These are phyloP conservation scores for Phasianus colchicus DNA, from an alignment of 2,113 vertebrate species.

Conservation along the genomic window DNA sequence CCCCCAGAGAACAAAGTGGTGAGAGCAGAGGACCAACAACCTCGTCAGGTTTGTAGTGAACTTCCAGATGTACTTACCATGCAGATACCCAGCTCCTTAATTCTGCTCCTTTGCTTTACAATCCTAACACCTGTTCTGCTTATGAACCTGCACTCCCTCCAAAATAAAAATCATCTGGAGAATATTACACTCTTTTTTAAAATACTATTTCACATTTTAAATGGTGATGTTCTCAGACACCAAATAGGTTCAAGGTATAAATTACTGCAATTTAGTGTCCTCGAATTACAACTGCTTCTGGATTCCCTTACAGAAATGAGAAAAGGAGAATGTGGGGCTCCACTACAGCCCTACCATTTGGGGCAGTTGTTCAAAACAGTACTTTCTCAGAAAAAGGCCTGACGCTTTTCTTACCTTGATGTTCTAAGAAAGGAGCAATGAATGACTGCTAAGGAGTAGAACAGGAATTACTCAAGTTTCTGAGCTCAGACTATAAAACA, in stretches of 20 bases:
- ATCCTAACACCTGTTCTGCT: background rate
- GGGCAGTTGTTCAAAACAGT: background rate
- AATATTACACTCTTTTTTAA: background rate
- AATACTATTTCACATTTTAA: background rate
- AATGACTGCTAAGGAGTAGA: background rate
- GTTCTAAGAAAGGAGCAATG: background rate
- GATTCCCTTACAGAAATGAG: background rate
- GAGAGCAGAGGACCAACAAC: background rate
- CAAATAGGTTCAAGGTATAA: background rate
- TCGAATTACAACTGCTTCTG: background rate
- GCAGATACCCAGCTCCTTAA: background rate
- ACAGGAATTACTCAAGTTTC: background rate
- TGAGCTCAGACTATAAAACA: background rate
- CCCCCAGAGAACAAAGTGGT: fast-evolving
- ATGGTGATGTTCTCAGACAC: background rate
- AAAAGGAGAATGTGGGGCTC: background rate
- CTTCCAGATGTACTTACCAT: fast-evolving
- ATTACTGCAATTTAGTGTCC: background rate
- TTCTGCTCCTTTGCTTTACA: background rate
- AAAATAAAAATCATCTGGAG: background rate
- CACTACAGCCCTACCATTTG: background rate
- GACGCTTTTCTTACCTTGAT: background rate
- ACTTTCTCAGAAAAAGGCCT: background rate
- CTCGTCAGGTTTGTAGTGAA: background rate
- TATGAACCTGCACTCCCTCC: background rate